These are phyloP conservation scores for Bhutanitis thaidina DNA, from an alignment of 2,888 invertebrate genomes.

Conservation along the genomic window DNA sequence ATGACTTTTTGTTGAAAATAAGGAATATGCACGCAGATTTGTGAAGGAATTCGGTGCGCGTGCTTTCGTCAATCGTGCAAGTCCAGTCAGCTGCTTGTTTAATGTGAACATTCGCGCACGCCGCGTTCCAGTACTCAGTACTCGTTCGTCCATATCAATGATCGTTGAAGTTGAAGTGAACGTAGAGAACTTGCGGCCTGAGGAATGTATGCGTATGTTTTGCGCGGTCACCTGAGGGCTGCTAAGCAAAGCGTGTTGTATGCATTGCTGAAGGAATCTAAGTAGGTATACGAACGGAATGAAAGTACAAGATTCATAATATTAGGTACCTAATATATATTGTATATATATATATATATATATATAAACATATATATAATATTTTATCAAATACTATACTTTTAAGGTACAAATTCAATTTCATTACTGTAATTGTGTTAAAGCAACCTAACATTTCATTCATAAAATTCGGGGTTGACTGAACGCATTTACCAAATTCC, in stretches of 20 bases:
- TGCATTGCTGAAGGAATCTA: no score
- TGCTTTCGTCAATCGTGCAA: constrained; percentile 50
- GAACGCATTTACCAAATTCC: no score
- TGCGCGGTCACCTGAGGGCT: not conserved
- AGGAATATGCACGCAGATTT: constrained; percentile 47
- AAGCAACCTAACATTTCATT: no score
- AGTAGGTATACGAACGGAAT: not conserved
- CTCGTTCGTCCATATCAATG: constrained; percentile 45
- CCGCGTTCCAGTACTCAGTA: constrained; percentile 37
- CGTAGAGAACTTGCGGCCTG: not conserved
- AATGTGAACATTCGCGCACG: constrained; percentile 34
- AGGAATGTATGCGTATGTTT: constrained; percentile 7
- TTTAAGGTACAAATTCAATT: no score
- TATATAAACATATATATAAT: no score
- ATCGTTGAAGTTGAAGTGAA: constrained; percentile 33
- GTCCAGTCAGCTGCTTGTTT: constrained; percentile 46
- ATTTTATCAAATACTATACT: no score
- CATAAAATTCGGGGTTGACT: no score
- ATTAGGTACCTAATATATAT: no score
- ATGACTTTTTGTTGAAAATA: constrained; percentile 48
- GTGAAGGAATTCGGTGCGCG: constrained; percentile 50
- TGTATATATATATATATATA: no score
- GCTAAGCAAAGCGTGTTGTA: no score
- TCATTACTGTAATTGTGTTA: no score
- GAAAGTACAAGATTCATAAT: no score